These are phyloP conservation scores for Gymnoscelis rufifasciata DNA, from an alignment of 2,888 invertebrate species.

Conservation along the genomic window DNA sequence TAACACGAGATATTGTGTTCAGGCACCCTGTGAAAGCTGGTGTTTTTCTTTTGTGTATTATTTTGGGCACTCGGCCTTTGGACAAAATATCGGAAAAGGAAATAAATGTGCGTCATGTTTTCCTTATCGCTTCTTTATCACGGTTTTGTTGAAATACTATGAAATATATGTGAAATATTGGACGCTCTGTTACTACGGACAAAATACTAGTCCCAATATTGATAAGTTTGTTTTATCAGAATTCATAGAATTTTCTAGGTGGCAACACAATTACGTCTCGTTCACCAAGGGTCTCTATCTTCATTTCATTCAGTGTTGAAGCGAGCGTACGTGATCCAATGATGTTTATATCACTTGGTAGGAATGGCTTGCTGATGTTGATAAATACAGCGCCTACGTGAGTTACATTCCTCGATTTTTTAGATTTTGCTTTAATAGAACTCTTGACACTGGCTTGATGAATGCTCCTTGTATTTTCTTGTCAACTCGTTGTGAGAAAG, in stretches of 20 bases:
- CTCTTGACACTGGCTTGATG: background rate
- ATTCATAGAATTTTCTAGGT: too few relatives aligned
- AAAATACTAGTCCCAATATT: background rate
- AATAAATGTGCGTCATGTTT: conserved; percentile 14
- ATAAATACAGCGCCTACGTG: conserved; percentile 40
- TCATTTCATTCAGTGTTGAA: conserved; percentile 25
- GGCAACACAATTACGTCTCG: too few relatives aligned
- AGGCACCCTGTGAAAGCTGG: conserved; percentile 24
- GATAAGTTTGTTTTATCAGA: too few relatives aligned
- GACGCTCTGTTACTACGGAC: background rate
- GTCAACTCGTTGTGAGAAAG: too few relatives aligned
- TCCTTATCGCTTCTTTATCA: conserved; percentile 16
- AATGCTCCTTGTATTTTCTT: background rate
- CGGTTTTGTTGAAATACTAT: background rate
- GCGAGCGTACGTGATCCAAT: conserved; percentile 29
- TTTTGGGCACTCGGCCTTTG: conserved; percentile 12
- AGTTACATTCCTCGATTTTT: background rate
- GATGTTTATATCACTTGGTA: conserved; percentile 39
- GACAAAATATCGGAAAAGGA: conserved; percentile 11
- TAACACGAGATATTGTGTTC: conserved; percentile 28
- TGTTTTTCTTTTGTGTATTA: conserved; percentile 25
- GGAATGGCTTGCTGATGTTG: conserved; percentile 38
- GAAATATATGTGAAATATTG: background rate
- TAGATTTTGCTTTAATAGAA: background rate
- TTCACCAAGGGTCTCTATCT: background rate